phyloP scores from a whole-genome alignment of 2,888 invertebrate species.

The Microctonus aethiopoides region DNA sequence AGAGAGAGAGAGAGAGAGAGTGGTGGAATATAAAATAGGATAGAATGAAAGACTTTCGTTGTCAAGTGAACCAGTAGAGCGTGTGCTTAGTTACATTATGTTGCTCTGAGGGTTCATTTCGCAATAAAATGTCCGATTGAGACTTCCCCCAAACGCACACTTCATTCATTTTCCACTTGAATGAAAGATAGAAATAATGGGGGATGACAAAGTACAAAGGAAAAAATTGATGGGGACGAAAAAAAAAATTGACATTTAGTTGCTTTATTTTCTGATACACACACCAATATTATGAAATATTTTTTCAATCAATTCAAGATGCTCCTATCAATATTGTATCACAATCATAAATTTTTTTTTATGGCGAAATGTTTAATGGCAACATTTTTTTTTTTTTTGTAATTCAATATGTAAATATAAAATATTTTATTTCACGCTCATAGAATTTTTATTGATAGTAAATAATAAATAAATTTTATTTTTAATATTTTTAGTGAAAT shows the following conservation, averaged over 20 bases:
- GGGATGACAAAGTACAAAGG: not conserved
- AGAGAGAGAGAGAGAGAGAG: not conserved
- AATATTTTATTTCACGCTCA: not conserved
- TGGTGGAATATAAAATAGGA: not conserved
- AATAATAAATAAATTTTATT: not conserved
- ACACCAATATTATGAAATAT: not conserved
- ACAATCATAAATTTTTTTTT: not conserved
- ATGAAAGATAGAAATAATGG: not conserved
- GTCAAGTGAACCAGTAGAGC: not conserved
- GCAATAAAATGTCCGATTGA: conserved; percentile 2
- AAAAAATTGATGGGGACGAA: not conserved
- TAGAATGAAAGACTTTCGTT: not conserved
- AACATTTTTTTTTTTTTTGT: not conserved
- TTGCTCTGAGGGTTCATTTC: not conserved
- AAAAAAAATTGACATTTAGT: not conserved
- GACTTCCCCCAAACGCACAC: not conserved
- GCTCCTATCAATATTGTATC: not conserved
- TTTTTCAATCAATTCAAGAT: not conserved
- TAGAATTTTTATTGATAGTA: not conserved
- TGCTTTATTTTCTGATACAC: not conserved
- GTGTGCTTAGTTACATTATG: not conserved
- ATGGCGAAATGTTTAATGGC: not conserved
- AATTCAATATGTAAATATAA: not conserved
- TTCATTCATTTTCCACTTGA: conserved; percentile 1
- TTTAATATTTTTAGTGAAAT: not conserved